Evolutionary conservation across 2,113 vertebrate species (phyloP).

Genomic region (Amazona guildingii): DNA sequence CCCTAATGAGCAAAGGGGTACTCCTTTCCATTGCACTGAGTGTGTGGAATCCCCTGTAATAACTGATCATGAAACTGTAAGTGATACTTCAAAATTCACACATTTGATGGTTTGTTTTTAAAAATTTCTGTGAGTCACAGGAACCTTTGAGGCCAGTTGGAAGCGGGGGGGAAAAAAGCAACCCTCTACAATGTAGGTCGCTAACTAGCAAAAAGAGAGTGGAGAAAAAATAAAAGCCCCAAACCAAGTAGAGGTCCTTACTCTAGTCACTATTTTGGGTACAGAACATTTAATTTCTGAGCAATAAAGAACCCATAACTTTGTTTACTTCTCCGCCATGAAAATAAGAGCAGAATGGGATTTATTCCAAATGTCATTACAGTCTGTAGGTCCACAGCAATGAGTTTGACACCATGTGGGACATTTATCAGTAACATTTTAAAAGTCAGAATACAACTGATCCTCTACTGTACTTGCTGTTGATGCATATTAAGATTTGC

Average conservation of each 20-base stretch:
- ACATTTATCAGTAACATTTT: background rate
- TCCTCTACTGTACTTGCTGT: background rate
- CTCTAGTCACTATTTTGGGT: background rate
- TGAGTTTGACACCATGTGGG: background rate
- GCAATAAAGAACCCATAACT: background rate
- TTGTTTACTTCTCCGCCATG: background rate
- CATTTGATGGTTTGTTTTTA: slow-evolving; percentile 38
- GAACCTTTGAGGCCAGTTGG: background rate
- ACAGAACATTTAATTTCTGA: background rate
- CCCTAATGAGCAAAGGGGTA: background rate
- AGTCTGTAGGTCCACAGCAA: background rate
- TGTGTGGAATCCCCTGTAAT: slow-evolving; percentile 47
- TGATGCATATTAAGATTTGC: background rate
- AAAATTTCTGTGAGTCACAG: slow-evolving; percentile 67
- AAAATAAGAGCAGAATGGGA: background rate
- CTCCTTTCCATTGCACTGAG: background rate
- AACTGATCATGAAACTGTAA: slow-evolving; percentile 33
- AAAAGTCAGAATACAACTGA: background rate
- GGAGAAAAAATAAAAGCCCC: slow-evolving; percentile 5
- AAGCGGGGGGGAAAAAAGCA: background rate
- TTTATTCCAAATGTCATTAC: background rate
- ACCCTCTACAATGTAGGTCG: background rate
- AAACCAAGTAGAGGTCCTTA: background rate
- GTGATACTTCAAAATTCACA: slow-evolving; percentile 58
- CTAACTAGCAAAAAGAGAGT: background rate